phyloP scores from a whole-genome alignment of 2,113 vertebrate genomes.

The Grammomys surdaster region DNA sequence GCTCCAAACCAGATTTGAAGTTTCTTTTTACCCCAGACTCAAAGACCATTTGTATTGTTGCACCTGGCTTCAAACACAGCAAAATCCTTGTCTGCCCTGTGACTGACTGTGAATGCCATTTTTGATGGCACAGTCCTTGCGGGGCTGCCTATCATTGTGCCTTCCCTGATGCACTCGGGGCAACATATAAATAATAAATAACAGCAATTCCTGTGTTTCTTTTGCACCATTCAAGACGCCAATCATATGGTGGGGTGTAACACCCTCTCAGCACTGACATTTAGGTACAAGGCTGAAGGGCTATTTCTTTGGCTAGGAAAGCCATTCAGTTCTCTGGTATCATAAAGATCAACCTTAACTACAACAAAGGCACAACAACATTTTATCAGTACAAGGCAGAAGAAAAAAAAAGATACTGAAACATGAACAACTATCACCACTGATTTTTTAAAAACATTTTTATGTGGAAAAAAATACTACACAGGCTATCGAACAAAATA shows the following conservation, averaged over 20 bases:
- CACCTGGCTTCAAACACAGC: constrained; percentile 9
- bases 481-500: constrained; percentile 58
- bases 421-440: constrained; percentile 78
- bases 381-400: constrained; percentile 83
- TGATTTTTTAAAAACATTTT: constrained; percentile 45
- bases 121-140: neutral
- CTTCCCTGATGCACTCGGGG: neutral
- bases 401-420: constrained; percentile 75
- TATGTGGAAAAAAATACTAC: neutral
- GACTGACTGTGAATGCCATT: constrained; percentile 23
- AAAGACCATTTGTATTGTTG: constrained; percentile 43
- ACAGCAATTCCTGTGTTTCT: constrained; percentile 60
- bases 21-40: constrained; percentile 35
- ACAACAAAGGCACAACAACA: constrained; percentile 79
- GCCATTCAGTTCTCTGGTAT: constrained; percentile 81
- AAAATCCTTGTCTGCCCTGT: neutral
- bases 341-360: constrained; percentile 88
- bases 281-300: constrained; percentile 81
- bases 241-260: constrained; percentile 60
- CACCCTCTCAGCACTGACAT: constrained; percentile 85
- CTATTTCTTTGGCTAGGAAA: constrained; percentile 84
- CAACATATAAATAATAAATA: constrained; percentile 79
- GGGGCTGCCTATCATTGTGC: neutral
- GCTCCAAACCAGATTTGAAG: constrained; percentile 25
- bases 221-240: neutral